Conservation (phyloP, 2,888 invertebrate genomes). For the Adineta ricciae region DNA sequence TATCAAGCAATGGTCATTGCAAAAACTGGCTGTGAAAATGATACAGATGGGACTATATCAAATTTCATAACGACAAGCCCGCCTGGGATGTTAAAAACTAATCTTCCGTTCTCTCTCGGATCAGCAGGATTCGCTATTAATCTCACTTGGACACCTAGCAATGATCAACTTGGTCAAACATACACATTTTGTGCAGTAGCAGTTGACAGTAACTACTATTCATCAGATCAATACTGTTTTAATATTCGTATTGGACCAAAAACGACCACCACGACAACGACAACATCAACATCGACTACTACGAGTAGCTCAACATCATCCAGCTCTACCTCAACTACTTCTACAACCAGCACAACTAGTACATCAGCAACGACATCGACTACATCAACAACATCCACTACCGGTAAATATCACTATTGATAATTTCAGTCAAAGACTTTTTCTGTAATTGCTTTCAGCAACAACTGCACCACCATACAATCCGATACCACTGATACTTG, state of each 20-base stretch:
- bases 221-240: neutral
- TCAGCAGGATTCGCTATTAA: neutral
- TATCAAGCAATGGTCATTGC: neutral
- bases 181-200: neutral
- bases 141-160: neutral
- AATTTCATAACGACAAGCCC: neutral
- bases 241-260: neutral
- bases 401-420: neutral
- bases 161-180: neutral
- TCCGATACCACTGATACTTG: neutral
- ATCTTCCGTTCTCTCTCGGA: neutral
- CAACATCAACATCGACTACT: neutral
- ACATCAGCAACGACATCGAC: neutral
- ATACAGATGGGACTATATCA: neutral
- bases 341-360: neutral
- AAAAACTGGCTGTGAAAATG: neutral
- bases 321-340: neutral
- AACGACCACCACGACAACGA: neutral
- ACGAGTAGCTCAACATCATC: neutral
- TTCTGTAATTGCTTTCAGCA: neutral
- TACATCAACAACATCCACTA: neutral
- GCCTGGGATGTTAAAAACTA: neutral
- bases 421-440: neutral
- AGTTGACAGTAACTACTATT: neutral
- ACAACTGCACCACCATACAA: neutral